phyloP scores from a whole-genome alignment of 2,113 vertebrate species.

The Trochalopteron elliotii region DNA sequence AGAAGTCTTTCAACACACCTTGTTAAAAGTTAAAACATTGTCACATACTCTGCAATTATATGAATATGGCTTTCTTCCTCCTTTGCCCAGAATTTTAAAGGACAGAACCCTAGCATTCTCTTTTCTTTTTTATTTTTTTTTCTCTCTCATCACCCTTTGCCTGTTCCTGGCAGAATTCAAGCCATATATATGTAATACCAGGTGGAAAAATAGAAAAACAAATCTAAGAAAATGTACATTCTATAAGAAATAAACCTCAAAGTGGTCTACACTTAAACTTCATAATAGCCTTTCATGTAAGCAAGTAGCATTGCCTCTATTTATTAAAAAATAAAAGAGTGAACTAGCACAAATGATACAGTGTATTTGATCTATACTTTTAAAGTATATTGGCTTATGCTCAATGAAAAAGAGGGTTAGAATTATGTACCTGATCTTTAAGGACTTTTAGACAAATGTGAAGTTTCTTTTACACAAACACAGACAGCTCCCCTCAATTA shows the following conservation, averaged over 20 bases:
- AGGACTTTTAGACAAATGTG: neutral
- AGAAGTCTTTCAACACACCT: neutral
- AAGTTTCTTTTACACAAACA: neutral
- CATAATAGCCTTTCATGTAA: neutral
- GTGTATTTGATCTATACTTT: neutral
- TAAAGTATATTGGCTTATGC: neutral
- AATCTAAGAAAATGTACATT: neutral
- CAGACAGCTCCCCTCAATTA: neutral
- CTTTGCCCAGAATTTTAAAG: neutral
- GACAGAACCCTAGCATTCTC: neutral
- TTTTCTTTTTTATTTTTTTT: neutral
- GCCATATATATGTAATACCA: neutral
- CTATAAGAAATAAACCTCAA: neutral
- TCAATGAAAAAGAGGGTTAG: neutral
- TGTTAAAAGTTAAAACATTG: neutral
- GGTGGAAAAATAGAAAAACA: neutral
- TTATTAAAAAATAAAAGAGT: neutral
- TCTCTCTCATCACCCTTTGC: neutral
- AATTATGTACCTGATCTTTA: neutral
- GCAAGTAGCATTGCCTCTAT: neutral
- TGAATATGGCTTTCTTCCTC: neutral
- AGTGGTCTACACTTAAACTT: neutral
- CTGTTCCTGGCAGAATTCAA: slow-evolving; percentile 3
- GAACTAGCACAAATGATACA: neutral
- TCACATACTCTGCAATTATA: neutral